Percentiles rank a stretch among this genome's conserved stretches.
Conservation (phyloP, 2,888 invertebrate species). For the Drosophila planitibia region DNA sequence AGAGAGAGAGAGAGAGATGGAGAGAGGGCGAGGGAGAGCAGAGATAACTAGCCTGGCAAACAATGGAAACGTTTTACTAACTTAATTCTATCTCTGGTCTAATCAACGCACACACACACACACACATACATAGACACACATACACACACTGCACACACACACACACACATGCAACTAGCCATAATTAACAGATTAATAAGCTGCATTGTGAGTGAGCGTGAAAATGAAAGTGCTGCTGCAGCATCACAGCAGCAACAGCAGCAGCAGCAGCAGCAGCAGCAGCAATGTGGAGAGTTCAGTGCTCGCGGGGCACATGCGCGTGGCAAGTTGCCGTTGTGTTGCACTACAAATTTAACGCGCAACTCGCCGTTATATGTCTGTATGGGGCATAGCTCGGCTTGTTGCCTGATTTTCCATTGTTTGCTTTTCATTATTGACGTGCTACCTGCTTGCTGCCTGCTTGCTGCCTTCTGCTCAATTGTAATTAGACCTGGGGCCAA, state of each 20-base stretch:
- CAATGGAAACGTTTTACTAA: slow-evolving; percentile 76
- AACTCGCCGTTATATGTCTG: slow-evolving; percentile 41
- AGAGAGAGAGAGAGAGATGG: background rate
- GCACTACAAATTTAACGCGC: slow-evolving; percentile 56
- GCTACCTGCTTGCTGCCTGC: slow-evolving; percentile 53
- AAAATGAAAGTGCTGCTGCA: slow-evolving; percentile 73
- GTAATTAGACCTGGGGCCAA: slow-evolving; percentile 61
- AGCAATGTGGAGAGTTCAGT: slow-evolving; percentile 39
- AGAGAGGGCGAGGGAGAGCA: background rate
- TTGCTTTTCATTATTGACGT: slow-evolving; percentile 80
- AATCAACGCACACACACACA: slow-evolving; percentile 48
- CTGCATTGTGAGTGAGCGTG: slow-evolving; percentile 72
- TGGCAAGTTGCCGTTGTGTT: slow-evolving; percentile 74
- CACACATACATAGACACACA: slow-evolving; percentile 10
- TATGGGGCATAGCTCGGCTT: slow-evolving; percentile 1
- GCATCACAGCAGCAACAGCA: background rate
- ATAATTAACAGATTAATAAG: slow-evolving; percentile 78
- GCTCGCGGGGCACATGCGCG: slow-evolving; percentile 64
- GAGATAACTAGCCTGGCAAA: slow-evolving; percentile 28
- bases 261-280: slow-evolving; percentile 8
- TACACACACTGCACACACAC: slow-evolving; percentile 13
- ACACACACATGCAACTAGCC: slow-evolving; percentile 21
- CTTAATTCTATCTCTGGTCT: slow-evolving; percentile 68
- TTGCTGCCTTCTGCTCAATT: slow-evolving; percentile 8
- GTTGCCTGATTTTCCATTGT: slow-evolving; percentile 67